These are phyloP conservation scores for Artemia franciscana DNA, from an alignment of 1,140 invertebrate species.

Conservation along the genomic window DNA sequence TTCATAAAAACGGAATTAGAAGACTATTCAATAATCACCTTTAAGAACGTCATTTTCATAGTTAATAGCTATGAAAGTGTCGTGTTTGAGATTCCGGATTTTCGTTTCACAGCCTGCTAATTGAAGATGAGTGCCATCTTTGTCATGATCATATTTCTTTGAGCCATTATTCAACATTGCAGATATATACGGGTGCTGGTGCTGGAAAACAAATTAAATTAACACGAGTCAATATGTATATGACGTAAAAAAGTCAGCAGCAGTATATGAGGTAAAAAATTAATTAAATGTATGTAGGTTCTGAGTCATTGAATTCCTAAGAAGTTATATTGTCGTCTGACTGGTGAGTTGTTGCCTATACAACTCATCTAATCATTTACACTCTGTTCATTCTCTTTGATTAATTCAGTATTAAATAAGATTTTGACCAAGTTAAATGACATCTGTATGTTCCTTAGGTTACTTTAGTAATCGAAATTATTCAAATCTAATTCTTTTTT, in stretches of 20 bases:
- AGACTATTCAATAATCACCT: conserved; percentile 27
- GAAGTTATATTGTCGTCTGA: no score
- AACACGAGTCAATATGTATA: conserved; percentile 3
- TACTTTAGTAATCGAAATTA: no score
- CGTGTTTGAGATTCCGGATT: conserved; percentile 74
- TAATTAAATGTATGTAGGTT: no score
- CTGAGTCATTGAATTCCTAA: no score
- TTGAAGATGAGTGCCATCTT: conserved; percentile 93
- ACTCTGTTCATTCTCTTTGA: no score
- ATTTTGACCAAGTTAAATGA: no score
- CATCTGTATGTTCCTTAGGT: no score
- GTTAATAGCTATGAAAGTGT: conserved; percentile 68
- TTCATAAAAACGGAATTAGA: conserved; percentile 53
- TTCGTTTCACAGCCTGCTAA: conserved; percentile 79
- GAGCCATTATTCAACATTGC: conserved; percentile 95
- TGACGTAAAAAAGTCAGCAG: neutral
- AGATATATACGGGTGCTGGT: conserved; percentile 92
- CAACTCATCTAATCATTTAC: no score
- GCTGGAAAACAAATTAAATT: conserved; percentile 30
- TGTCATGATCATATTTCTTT: conserved; percentile 86
- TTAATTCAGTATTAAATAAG: no score
- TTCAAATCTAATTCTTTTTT: no score
- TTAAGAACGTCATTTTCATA: conserved; percentile 73
- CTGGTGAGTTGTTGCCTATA: no score
- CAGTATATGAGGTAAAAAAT: no score